Conservation (phyloP, 2,113 vertebrate genomes). For the Sander vitreus region DNA sequence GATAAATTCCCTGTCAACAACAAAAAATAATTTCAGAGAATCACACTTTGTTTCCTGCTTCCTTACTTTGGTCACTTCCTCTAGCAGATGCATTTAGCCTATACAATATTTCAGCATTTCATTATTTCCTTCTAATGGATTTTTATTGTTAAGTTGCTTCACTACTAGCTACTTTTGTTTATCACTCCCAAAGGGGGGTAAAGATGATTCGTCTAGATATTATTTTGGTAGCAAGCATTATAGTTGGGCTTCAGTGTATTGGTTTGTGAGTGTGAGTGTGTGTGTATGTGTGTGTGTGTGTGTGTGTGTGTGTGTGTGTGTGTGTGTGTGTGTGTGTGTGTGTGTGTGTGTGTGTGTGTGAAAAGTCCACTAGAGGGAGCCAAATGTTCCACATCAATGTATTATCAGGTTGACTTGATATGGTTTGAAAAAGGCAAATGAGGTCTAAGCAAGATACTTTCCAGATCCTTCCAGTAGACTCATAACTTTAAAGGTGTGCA, state of each 20-base stretch:
- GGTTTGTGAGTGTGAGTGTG: no score
- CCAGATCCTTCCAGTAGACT: slow-evolving; percentile 6
- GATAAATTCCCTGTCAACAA: slow-evolving; percentile 57
- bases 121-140: neutral
- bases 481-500: neutral
- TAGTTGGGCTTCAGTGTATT: neutral
- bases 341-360: no score
- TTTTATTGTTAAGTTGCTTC: neutral
- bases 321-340: no score
- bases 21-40: slow-evolving; percentile 1
- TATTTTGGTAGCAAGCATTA: neutral
- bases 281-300: no score
- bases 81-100: neutral
- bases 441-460: neutral
- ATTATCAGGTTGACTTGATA: neutral
- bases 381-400: neutral
- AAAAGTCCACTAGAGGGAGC: slow-evolving; percentile 23
- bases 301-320: no score
- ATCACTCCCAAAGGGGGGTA: neutral
- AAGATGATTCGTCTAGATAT: neutral
- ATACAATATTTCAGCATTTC: no score
- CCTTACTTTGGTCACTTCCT: neutral
- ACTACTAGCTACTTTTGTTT: neutral
- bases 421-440: neutral
- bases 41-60: neutral